Conservation (phyloP, 2,888 invertebrate genomes). For the Scelioninae gen. 1 region DNA sequence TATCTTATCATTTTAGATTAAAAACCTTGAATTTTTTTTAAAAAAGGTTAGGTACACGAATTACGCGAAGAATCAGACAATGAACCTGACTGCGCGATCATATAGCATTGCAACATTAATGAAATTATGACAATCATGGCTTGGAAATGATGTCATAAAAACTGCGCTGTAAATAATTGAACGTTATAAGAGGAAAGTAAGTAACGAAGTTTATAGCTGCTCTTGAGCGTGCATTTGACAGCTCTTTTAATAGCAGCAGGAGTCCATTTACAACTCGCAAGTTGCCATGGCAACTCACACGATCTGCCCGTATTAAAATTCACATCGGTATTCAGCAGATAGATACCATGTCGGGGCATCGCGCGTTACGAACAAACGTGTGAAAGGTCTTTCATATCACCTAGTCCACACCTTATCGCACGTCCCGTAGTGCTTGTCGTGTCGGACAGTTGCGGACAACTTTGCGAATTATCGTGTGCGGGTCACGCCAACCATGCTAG, state of each 20-base stretch:
- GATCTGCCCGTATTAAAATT: slow-evolving; percentile 61
- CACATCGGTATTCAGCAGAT: slow-evolving; percentile 56
- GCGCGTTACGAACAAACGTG: slow-evolving; percentile 55
- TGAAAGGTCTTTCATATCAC: slow-evolving; percentile 61
- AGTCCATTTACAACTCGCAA: slow-evolving; percentile 64
- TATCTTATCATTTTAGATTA: too few relatives aligned
- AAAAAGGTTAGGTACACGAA: too few relatives aligned
- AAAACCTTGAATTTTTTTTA: too few relatives aligned
- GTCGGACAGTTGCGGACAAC: slow-evolving; percentile 52
- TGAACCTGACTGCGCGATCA: neutral
- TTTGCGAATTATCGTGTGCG: slow-evolving; percentile 39
- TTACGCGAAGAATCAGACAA: slow-evolving; percentile 11
- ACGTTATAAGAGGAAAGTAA: slow-evolving; percentile 45
- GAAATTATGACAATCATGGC: slow-evolving; percentile 45
- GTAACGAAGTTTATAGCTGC: slow-evolving; percentile 51
- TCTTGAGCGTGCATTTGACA: slow-evolving; percentile 57
- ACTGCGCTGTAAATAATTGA: slow-evolving; percentile 46
- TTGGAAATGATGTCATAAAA: slow-evolving; percentile 24
- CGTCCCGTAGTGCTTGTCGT: slow-evolving; percentile 49
- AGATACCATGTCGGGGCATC: slow-evolving; percentile 56
- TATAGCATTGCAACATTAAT: slow-evolving; percentile 27
- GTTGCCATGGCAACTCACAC: slow-evolving; percentile 60
- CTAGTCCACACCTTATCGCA: slow-evolving; percentile 53
- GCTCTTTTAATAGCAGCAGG: slow-evolving; percentile 67
- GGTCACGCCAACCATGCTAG: slow-evolving; percentile 28